Evolutionary conservation across 2,113 vertebrate species (phyloP).

Genomic region (Merops nubicus): DNA sequence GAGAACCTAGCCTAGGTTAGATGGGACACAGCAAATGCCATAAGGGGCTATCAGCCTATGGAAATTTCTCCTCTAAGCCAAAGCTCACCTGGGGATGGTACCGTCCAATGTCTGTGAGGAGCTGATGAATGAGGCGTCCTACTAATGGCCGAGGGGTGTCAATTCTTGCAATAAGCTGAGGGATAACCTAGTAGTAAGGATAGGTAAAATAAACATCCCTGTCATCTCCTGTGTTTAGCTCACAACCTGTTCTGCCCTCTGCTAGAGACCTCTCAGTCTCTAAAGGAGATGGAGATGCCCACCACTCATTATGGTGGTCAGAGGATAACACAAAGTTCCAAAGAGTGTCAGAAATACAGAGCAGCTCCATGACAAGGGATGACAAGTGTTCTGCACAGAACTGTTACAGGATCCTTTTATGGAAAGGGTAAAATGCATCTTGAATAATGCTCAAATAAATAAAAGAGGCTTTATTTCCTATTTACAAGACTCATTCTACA

Average conservation of each 20-base stretch:
- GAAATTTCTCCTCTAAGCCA: neutral
- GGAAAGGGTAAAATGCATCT: neutral
- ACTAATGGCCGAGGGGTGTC: constrained; percentile 94
- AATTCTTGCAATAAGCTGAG: constrained; percentile 96
- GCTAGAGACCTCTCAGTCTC: neutral
- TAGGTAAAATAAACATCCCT: neutral
- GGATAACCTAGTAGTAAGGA: constrained; percentile 86
- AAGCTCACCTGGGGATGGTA: constrained; percentile 92
- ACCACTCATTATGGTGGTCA: neutral
- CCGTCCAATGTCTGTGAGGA: constrained; percentile 95
- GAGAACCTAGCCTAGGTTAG: neutral
- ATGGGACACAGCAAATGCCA: neutral
- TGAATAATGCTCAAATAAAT: neutral
- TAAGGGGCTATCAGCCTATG: rapidly evolving
- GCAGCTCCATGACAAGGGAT: neutral
- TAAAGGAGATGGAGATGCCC: neutral
- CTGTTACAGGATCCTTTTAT: neutral
- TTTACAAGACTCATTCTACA: neutral
- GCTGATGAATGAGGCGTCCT: constrained; percentile 96
- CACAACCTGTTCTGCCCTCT: neutral
- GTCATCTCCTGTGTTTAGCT: neutral
- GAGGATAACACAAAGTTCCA: neutral
- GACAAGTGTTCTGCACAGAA: neutral
- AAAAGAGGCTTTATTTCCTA: neutral
- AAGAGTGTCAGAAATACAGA: neutral